Evolutionary conservation across 2,113 vertebrate genomes (phyloP), one percentile per base, ranked within the genome.

Genomic region (Tiliqua scincoides): DNA sequence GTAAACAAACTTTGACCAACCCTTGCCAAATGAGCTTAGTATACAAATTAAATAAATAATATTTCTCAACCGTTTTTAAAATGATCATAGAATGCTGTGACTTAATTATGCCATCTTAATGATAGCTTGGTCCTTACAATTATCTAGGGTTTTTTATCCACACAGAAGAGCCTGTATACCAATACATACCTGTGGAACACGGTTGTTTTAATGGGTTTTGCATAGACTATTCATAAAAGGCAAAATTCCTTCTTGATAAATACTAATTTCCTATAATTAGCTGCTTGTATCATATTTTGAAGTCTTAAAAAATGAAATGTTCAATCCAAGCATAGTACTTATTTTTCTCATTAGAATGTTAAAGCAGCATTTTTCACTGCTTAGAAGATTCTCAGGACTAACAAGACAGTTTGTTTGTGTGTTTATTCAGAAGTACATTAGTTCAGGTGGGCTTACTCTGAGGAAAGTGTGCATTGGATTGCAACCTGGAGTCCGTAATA

Each of bases 21-120:
- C 89, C 79, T 86, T 91, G 88, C 79, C 61, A 91, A 87, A 89
- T 80, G 89, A 77, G 91, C 75, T 70, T 61, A 90, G 18, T 17
- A 62, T 71, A 72, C 54, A 48, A 88, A 87, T 82, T 84, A 74
- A 48, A 65, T 1, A 27, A 14, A 77, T 0, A 1, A 88, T 63
- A 59, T 82, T 43, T 63, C 71, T 62, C 48, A 37, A 78, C 4
- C 32, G 32, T 40, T 48, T 32, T 62, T 18, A 2, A 18, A 70
- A 43, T 7, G 25, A 32, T 14, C 48, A 6, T 37, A 80, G 54
- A 48, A 59, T 78, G 17, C 25, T 37, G 70, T 3, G 23, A 63
- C 37, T 62, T 71, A 72, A 70, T 70, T 32, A 54, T 32, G 48
- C 25, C 32, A 37, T 30, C n/a, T 48, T 80, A 40, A 52, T 27